Percentiles rank a stretch among this genome's conserved stretches.
Evolutionary conservation across 2,113 vertebrate genomes (phyloP).

Genomic region (Odontophorus gujanensis): DNA sequence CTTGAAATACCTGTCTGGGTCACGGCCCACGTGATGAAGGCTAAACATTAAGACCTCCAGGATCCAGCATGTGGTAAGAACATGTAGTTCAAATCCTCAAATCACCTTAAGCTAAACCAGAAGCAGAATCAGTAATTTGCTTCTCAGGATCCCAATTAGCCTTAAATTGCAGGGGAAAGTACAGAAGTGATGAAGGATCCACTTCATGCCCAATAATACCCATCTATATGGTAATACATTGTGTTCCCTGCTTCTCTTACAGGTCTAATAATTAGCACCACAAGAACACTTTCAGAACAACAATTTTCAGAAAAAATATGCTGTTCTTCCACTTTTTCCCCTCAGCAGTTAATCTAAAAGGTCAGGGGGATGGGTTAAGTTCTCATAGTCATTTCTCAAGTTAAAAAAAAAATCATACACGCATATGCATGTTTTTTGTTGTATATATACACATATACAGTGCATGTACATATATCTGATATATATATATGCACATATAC

Average conservation of each 20-base stretch:
- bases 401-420: not conserved
- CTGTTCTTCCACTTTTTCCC: not conserved
- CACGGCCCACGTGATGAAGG: conserved; percentile 23
- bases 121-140: not conserved
- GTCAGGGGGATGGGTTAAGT: not conserved
- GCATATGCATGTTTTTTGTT: not conserved
- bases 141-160: conserved; percentile 21
- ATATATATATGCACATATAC: not conserved
- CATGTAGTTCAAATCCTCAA: not conserved
- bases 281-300: not conserved
- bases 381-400: not conserved
- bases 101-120: conserved; percentile 19
- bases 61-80: not conserved
- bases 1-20: conserved; percentile 42
- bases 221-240: not conserved
- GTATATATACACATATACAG: not conserved
- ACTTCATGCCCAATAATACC: not conserved
- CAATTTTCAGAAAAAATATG: not conserved
- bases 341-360: not conserved
- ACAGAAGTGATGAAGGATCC: not conserved
- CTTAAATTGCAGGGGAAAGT: not conserved
- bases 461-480: not conserved
- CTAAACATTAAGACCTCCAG: not conserved
- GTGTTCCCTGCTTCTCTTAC: not conserved
- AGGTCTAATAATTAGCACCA: not conserved